Evolutionary conservation across 2,888 invertebrate genomes (phyloP).

Genomic region (Drosophila flavopinicola): DNA sequence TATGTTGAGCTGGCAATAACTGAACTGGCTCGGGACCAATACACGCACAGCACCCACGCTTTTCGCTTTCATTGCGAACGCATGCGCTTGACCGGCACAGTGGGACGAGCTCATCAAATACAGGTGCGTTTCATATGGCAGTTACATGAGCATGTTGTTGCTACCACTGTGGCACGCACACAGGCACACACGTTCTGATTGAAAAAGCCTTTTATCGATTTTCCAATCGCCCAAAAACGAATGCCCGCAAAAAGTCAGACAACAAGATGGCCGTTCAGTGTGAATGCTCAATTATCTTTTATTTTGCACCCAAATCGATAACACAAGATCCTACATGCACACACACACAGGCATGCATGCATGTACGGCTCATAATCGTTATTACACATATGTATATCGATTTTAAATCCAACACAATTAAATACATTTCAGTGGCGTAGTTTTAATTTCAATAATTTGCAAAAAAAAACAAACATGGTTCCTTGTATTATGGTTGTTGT

Average conservation of each 20-base stretch:
- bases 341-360: not conserved
- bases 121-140: constrained; percentile 4
- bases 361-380: not conserved
- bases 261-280: constrained; percentile 14
- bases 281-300: constrained; percentile 17
- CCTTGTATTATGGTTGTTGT: not conserved
- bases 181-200: constrained; percentile 22
- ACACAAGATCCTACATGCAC: constrained; percentile 13
- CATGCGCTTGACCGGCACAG: constrained; percentile 60
- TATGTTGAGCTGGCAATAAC: constrained; percentile 74
- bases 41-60: constrained; percentile 62
- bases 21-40: constrained; percentile 60
- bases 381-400: not conserved
- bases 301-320: constrained; percentile 29
- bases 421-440: too few species aligned
- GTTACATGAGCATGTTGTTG: too few species aligned
- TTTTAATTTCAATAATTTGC: not conserved
- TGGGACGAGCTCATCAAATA: constrained; percentile 22
- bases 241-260: constrained; percentile 41
- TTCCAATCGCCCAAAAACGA: constrained; percentile 40
- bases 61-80: constrained; percentile 71
- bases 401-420: not conserved
- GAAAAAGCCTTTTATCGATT: constrained; percentile 62
- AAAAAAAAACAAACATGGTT: not conserved
- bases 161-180: constrained; percentile 50